These are phyloP conservation scores for Lordiphosa collinella DNA, from an alignment of 1,140 invertebrate species.

Conservation along the genomic window DNA sequence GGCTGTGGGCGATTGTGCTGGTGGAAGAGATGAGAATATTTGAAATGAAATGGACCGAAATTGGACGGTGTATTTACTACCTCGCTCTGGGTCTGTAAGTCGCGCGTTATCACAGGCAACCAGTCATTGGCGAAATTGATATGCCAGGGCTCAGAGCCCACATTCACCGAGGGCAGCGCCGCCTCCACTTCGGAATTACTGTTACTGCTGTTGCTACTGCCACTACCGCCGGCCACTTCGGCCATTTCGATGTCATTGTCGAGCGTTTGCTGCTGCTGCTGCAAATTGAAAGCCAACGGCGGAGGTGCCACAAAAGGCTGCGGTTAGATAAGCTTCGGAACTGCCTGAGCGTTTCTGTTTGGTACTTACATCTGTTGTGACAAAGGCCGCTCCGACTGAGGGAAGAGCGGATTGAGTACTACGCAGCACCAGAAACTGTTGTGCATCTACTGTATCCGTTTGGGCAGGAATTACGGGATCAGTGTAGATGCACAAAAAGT, in stretches of 20 bases:
- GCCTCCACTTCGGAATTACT: constrained; percentile 21
- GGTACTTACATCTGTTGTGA: constrained; percentile 40
- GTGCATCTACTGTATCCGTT: constrained; percentile 47
- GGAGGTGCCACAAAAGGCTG: constrained; percentile 46
- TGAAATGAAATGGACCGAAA: neutral
- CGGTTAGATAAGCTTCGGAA: constrained; percentile 16
- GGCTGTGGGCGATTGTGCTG: constrained; percentile 33
- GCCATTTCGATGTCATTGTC: constrained; percentile 69
- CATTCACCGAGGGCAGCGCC: constrained; percentile 80
- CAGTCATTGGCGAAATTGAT: constrained; percentile 83
- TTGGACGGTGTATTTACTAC: constrained; percentile 67
- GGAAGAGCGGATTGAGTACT: constrained; percentile 3
- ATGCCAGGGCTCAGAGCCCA: constrained; percentile 83
- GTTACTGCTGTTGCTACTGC: constrained; percentile 20
- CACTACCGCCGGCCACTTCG: constrained; percentile 36
- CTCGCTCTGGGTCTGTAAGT: constrained; percentile 84
- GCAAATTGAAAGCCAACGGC: constrained; percentile 26
- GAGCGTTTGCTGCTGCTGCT: constrained; percentile 14
- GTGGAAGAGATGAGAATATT: neutral
- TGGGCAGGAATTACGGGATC: constrained; percentile 48
- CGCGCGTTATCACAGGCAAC: constrained; percentile 89
- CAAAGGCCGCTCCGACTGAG: constrained; percentile 1
- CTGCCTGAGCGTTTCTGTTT: neutral
- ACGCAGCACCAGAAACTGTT: constrained; percentile 69
- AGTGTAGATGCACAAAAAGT: constrained; percentile 56